Base-by-base conservation (phyloP, 2,113 vertebrate species). In the Pterocles gutturalis region DNA sequence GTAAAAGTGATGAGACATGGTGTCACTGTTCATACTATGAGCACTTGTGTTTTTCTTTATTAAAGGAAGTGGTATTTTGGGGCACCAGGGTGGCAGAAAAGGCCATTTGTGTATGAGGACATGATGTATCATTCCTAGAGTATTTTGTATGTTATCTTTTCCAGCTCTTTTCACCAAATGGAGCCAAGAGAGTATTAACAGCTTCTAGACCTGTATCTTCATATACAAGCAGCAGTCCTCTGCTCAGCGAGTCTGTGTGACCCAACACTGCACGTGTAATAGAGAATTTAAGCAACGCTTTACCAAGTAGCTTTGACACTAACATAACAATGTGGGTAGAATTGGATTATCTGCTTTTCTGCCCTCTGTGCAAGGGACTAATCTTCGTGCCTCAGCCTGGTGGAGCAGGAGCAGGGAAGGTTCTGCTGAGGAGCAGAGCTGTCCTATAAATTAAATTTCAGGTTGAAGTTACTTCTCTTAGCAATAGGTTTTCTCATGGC, bases 301-400 rank as follows among this genome's bases (percentile, higher is more conserved):
- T 6, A 18, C 13, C 2, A 45, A 67, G 34, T 17, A 69, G 46
- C 51, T 71, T 46, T 51, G 65, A 28, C 8, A 11, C 41, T 75
- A 28, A 36, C 2, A 1, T 0, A 38, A 10, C 7, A 28, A 16
- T 11, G 15, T 54, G 28, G 13, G 53, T 60, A 31, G 38, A 49
- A 48, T 2, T 46, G 36, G 14, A 13, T 67, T 38, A 7, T 11
- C 13, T 82, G 41, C 2, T 61, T 64, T 71, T 53, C 21, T 94
- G 46, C 9, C 10, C 34, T 29, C 7, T 0, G 0, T 43, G 9
- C 45, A 41, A 34, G 26, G 24, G 21, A 45, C 10, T 36, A 11
- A 20, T 34, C 31, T n/a, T 70, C 33, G 34, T 57, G 13, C 14
- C 29, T 65, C 26, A 24, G 14, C 11, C 16, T 19, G 2, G 12